phyloP scores from a whole-genome alignment of 2,888 invertebrate genomes.

The Agrochola litura region DNA sequence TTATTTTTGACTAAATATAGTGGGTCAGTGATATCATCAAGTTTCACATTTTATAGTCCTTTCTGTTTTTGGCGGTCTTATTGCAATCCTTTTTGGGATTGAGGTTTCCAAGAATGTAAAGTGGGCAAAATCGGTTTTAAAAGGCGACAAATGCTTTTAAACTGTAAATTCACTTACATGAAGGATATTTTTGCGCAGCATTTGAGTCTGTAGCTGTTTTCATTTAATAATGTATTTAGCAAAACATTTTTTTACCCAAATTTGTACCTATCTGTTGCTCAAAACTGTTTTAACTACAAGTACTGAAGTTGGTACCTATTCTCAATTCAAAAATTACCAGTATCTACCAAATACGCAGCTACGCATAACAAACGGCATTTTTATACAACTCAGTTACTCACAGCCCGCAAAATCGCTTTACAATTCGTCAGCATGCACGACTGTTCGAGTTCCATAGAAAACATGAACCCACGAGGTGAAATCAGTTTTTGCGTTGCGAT shows the following conservation, averaged over 20 bases:
- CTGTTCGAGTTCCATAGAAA: constrained; percentile 37
- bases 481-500: constrained; percentile 68
- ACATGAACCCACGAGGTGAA: constrained; percentile 47
- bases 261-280: neutral
- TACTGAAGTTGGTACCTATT: neutral
- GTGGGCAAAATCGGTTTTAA: neutral
- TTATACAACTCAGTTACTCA: constrained; percentile 9
- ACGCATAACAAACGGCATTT: neutral
- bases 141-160: neutral
- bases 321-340: neutral
- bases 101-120: constrained; percentile 22
- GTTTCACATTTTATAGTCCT: constrained; percentile 35
- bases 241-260: neutral
- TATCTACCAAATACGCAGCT: neutral
- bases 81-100: constrained; percentile 17
- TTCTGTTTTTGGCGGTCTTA: constrained; percentile 25
- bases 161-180: neutral
- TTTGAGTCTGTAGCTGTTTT: neutral
- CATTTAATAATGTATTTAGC: neutral
- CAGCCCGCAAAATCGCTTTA: constrained; percentile 6
- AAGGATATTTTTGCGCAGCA: neutral
- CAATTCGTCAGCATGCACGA: constrained; percentile 33
- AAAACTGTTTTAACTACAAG: neutral
- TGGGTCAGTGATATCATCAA: constrained; percentile 50
- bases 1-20: constrained; percentile 28